Evolutionary conservation across 2,888 invertebrate species (phyloP).

Genomic region (Eristalis arbustorum): DNA sequence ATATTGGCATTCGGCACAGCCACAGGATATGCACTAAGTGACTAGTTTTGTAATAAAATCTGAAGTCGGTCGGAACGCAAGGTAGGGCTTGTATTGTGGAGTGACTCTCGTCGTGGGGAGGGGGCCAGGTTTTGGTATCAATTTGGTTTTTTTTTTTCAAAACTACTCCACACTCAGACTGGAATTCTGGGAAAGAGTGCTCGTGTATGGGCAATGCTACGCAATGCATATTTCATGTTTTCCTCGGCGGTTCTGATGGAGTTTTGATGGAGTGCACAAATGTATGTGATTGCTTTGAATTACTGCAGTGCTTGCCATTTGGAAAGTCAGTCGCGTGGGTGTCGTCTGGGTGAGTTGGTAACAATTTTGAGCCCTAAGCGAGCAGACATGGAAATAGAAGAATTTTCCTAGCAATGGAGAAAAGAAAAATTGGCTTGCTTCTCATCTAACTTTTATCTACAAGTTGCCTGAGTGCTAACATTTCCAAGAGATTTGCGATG

Average conservation of each 20-base stretch:
- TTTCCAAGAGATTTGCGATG: no score
- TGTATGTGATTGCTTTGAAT: background rate
- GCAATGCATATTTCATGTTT: background rate
- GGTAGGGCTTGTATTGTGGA: background rate
- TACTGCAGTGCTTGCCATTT: no score
- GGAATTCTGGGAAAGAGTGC: background rate
- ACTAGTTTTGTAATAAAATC: slow-evolving; percentile 38
- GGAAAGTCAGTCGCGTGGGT: no score
- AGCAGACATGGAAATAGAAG: no score
- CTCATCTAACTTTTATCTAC: no score
- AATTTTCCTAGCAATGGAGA: no score
- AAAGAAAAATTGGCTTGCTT: no score
- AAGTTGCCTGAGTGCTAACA: no score
- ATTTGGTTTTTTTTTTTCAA: background rate
- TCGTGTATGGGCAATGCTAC: background rate
- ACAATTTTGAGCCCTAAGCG: no score
- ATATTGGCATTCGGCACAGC: slow-evolving; percentile 8
- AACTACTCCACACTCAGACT: background rate
- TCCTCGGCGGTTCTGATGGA: background rate
- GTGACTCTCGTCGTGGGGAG: background rate
- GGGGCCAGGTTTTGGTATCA: background rate
- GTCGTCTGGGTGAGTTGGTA: no score
- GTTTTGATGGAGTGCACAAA: background rate
- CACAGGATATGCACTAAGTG: slow-evolving; percentile 2
- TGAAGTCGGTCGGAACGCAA: background rate